phyloP scores from a whole-genome alignment of 2,113 vertebrate genomes.

The Sorex araneus region DNA sequence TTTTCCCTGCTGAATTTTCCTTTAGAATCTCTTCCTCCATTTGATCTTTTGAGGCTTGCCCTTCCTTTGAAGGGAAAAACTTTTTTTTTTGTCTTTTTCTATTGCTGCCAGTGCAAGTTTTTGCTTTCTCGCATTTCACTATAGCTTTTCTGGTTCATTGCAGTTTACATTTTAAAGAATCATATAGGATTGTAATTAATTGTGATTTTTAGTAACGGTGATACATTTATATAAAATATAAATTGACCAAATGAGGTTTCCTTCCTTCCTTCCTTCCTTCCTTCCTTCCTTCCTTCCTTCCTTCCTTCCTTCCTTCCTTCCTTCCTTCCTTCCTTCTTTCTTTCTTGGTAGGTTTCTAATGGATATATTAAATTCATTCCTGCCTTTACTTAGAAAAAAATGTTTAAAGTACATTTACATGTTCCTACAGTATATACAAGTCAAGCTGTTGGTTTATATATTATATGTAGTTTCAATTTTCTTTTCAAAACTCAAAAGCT shows the following conservation, averaged over 20 bases:
- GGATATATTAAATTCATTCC: not conserved
- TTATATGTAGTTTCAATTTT: not conserved
- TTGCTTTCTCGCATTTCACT: not conserved
- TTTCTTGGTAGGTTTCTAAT: not conserved
- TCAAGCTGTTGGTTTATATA: not conserved
- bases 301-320: too few relatives aligned
- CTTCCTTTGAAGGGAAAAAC: not conserved
- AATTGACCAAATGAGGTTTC: not conserved
- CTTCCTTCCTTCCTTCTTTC: too few relatives aligned
- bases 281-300: too few relatives aligned
- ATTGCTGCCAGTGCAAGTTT: not conserved
- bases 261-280: too few relatives aligned
- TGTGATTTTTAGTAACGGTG: not conserved
- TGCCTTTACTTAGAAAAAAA: not conserved
- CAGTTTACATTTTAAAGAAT: not conserved
- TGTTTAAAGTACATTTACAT: not conserved
- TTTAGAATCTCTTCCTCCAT: not conserved
- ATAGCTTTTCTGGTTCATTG: not conserved
- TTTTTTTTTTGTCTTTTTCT: not conserved
- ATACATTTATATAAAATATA: not conserved
- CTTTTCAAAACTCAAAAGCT: too few relatives aligned
- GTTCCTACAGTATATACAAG: not conserved
- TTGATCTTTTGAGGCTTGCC: not conserved
- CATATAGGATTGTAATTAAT: not conserved
- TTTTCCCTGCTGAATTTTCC: not conserved